Evolutionary conservation across 2,113 vertebrate species (phyloP).

Genomic region (Erythrolamprus reginae): DNA sequence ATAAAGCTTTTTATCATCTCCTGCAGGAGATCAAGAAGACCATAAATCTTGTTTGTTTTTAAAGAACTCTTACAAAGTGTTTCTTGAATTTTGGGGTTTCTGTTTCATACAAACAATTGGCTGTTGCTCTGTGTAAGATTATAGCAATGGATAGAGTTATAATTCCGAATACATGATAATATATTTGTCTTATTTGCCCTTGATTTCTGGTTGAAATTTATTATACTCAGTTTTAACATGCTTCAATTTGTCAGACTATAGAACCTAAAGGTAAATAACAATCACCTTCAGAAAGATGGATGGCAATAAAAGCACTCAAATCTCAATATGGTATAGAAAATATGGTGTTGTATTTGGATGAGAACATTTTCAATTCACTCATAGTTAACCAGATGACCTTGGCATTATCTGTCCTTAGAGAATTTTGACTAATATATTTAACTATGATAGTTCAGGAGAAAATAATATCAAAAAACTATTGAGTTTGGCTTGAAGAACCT

Average conservation of each 20-base stretch:
- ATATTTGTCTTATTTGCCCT: not conserved
- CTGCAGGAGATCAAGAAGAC: not conserved
- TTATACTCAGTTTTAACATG: not conserved
- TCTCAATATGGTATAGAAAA: not conserved
- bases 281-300: constrained; percentile 5
- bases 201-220: constrained; percentile 1
- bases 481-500: not conserved
- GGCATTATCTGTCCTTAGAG: not conserved
- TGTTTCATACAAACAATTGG: not conserved
- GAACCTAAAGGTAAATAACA: not conserved
- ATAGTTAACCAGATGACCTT: not conserved
- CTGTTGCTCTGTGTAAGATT: not conserved
- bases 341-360: not conserved
- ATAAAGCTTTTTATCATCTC: not conserved
- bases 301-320: not conserved
- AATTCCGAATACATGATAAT: not conserved
- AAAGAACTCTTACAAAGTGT: not conserved
- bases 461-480: not conserved
- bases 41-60: not conserved
- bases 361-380: not conserved
- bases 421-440: not conserved
- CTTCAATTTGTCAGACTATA: not conserved
- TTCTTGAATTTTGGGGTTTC: not conserved
- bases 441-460: not conserved
- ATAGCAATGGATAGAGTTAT: not conserved